phyloP scores from a whole-genome alignment of 2,797 vertebrate genomes.

The Catamblyrhynchus diadema region DNA sequence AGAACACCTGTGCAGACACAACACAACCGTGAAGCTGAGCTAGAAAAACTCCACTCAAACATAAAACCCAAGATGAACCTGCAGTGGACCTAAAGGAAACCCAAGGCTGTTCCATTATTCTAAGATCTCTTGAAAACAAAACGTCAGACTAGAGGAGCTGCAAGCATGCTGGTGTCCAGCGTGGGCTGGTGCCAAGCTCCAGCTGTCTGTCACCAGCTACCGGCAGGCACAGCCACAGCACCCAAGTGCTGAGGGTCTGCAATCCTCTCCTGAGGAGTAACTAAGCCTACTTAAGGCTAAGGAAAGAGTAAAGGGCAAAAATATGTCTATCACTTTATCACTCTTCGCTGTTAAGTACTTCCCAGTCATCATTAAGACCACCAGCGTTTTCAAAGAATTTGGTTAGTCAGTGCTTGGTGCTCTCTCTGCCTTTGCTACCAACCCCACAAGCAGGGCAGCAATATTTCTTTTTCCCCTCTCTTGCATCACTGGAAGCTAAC shows the following conservation, averaged over 20 bases:
- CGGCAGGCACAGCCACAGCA: not conserved
- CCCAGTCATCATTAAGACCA: not conserved
- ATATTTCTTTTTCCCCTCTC: not conserved
- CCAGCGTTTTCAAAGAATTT: not conserved
- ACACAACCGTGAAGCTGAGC: not conserved
- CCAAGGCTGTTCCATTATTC: not conserved
- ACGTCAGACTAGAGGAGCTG: not conserved
- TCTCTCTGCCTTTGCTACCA: not conserved
- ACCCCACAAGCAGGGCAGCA: not conserved
- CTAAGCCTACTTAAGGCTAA: not conserved
- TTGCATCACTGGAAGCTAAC: not conserved
- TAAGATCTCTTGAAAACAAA: not conserved
- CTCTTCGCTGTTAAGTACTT: not conserved
- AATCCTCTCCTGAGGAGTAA: fast-evolving
- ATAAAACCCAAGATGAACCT: not conserved
- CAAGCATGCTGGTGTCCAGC: fast-evolving
- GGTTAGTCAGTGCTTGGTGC: not conserved
- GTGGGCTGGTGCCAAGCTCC: not conserved
- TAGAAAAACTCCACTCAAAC: not conserved
- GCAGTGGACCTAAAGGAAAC: not conserved
- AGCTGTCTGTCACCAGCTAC: not conserved
- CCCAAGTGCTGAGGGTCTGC: not conserved
- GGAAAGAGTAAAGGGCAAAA: not conserved
- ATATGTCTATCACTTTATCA: not conserved
- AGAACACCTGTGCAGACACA: not conserved